phyloP scores from a whole-genome alignment of 2,797 vertebrate genomes.

The Oreochromis mossambicus region DNA sequence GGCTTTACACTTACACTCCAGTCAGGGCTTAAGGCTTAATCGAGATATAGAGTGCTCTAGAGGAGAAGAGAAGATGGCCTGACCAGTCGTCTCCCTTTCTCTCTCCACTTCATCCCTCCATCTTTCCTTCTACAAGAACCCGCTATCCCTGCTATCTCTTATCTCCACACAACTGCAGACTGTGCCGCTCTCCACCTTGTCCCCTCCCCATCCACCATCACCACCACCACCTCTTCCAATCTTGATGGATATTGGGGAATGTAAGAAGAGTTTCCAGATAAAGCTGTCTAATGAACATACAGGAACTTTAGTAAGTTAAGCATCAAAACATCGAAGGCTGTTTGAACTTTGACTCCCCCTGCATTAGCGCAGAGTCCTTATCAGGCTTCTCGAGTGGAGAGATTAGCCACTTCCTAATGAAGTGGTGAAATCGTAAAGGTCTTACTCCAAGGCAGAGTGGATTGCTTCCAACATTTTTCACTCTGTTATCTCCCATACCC shows the following conservation, averaged over 20 bases:
- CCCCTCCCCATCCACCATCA: slow-evolving; percentile 33
- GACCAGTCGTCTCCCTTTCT: slow-evolving; percentile 53
- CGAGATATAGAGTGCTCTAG: slow-evolving; percentile 55
- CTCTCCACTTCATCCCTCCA: slow-evolving; percentile 57
- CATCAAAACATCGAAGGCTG: slow-evolving; percentile 86
- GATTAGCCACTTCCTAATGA: slow-evolving; percentile 89
- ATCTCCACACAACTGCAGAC: slow-evolving; percentile 71
- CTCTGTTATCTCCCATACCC: slow-evolving; percentile 80
- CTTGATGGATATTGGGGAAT: slow-evolving; percentile 85
- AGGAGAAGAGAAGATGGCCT: slow-evolving; percentile 57
- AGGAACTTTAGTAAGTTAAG: slow-evolving; percentile 87
- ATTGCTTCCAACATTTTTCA: slow-evolving; percentile 83
- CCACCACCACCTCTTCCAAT: slow-evolving; percentile 57
- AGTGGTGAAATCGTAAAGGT: slow-evolving; percentile 83
- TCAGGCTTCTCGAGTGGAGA: slow-evolving; percentile 77
- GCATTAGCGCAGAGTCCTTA: slow-evolving; percentile 80
- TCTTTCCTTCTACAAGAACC: slow-evolving; percentile 58
- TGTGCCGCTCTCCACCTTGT: slow-evolving; percentile 55
- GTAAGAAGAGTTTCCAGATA: slow-evolving; percentile 86
- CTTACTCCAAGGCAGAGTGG: slow-evolving; percentile 79
- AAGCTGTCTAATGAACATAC: slow-evolving; percentile 92
- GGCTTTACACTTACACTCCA: slow-evolving; percentile 53
- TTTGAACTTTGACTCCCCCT: slow-evolving; percentile 83
- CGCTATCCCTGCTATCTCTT: slow-evolving; percentile 71
- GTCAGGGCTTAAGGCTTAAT: slow-evolving; percentile 63